Percentiles rank a stretch among this genome's conserved stretches.
Conservation (phyloP, 2,888 invertebrate genomes). For the Stomorhina lunata region DNA sequence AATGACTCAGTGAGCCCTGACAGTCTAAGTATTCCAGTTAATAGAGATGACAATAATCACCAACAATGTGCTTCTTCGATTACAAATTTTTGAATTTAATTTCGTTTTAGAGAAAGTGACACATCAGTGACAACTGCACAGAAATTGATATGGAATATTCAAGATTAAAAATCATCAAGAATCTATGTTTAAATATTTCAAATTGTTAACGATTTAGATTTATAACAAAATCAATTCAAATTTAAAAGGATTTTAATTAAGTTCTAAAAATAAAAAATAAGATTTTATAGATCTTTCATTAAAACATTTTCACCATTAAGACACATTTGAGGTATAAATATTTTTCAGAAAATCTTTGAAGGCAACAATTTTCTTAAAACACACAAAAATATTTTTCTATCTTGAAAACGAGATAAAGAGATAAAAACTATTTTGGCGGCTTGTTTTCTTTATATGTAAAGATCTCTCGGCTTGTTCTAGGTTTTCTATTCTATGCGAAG, state of each 20-base stretch:
- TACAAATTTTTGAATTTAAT: constrained; percentile 39
- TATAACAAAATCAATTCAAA: constrained; percentile 31
- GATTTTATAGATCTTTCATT: constrained; percentile 18
- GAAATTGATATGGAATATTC: constrained; percentile 18
- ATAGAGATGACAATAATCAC: constrained; percentile 60
- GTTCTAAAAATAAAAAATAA: constrained; percentile 6
- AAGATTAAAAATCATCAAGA: neutral
- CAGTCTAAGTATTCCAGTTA: constrained; percentile 51
- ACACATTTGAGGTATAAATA: neutral
- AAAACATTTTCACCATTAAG: neutral
- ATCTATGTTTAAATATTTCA: constrained; percentile 17
- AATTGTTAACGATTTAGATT: constrained; percentile 44
- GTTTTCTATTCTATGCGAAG: constrained; percentile 10
- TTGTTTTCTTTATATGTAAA: constrained; percentile 51
- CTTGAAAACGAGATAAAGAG: constrained; percentile 34
- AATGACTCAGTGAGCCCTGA: constrained; percentile 38
- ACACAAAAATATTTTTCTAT: constrained; percentile 21
- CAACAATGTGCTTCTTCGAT: constrained; percentile 40
- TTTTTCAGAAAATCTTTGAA: neutral
- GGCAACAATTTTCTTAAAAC: neutral
- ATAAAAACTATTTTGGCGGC: constrained; percentile 60
- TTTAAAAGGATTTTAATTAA: constrained; percentile 58
- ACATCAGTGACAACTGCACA: constrained; percentile 63
- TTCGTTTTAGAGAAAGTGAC: constrained; percentile 56
- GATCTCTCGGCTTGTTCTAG: constrained; percentile 2